Evolutionary conservation across 2,113 vertebrate species (phyloP), one percentile per base, ranked within the genome.

Genomic region (Tylochromis polylepis): DNA sequence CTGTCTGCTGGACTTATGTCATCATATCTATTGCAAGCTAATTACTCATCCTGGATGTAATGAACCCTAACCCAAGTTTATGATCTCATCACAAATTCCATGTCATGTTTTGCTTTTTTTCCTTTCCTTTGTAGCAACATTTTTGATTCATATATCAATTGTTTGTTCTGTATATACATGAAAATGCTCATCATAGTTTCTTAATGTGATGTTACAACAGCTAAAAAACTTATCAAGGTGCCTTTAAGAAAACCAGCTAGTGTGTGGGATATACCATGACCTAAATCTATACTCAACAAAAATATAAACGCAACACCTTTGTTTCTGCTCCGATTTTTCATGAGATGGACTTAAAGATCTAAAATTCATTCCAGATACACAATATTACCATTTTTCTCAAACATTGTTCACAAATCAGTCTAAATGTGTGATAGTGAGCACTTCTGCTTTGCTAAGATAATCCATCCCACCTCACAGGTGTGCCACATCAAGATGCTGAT

Each of bases 261-360:
- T 77, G 10, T 27, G 70, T 31, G 43, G 24, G 0, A 29, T 20
- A 31, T 0, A 75, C 43, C 9, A 0, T 29, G 15, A 24, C 22
- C 27, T 75, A 4, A 29, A 18, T 49, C 9, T 75, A 18, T 16
- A 49, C n/a, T n/a, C n/a, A n/a, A n/a, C n/a, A n/a, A n/a, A n/a
- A n/a, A n/a, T n/a, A n/a, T n/a, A n/a, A n/a, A n/a, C n/a, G n/a
- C n/a, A n/a, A n/a, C n/a, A n/a, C n/a, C n/a, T n/a, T n/a, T n/a
- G n/a, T n/a, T n/a, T n/a, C n/a, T n/a, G n/a, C n/a, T n/a, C n/a
- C n/a, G n/a, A n/a, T n/a, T n/a, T n/a, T n/a, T n/a, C n/a, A n/a
- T n/a, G n/a, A n/a, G n/a, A n/a, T n/a, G n/a, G n/a, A n/a, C n/a
- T n/a, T n/a, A n/a, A n/a, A n/a, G n/a, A n/a, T n/a, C n/a, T n/a